phyloP scores from a whole-genome alignment of 1,140 invertebrate genomes.

The Aphaenogaster ashmeadi region DNA sequence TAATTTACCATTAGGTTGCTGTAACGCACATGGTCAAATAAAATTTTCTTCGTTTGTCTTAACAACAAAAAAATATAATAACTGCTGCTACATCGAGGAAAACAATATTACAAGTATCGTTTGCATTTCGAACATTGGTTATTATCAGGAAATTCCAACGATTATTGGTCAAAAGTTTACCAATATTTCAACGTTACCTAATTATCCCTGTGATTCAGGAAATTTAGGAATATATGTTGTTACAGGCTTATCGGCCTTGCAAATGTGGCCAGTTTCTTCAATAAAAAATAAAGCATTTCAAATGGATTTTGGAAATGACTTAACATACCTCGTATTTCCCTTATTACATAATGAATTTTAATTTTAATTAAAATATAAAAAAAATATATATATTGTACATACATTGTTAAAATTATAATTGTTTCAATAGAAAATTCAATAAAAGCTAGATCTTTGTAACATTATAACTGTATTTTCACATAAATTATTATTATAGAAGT shows the following conservation, averaged over 20 bases:
- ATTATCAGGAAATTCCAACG: neutral
- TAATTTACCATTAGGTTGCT: neutral
- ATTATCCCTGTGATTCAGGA: slow-evolving; percentile 10
- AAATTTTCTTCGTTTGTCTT: slow-evolving; percentile 4
- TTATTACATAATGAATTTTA: slow-evolving; percentile 1
- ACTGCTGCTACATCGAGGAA: neutral
- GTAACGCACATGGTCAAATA: neutral
- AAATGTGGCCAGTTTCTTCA: neutral
- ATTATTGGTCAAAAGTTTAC: slow-evolving; percentile 1
- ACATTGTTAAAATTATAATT: neutral
- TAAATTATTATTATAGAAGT: neutral
- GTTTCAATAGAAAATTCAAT: neutral
- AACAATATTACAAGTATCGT: neutral
- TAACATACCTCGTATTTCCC: neutral
- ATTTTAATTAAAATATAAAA: neutral
- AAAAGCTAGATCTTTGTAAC: neutral
- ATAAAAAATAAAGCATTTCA: slow-evolving; percentile 3
- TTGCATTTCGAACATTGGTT: neutral
- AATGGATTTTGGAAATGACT: slow-evolving; percentile 4
- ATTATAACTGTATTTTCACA: neutral
- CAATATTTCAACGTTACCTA: slow-evolving; percentile 2
- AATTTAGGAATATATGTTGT: neutral
- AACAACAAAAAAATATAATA: neutral
- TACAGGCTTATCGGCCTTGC: neutral
- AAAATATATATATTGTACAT: neutral